Percentiles rank a stretch among this genome's conserved stretches.
Conservation (phyloP, 23 tunicate species). For the Pegea sp. region DNA sequence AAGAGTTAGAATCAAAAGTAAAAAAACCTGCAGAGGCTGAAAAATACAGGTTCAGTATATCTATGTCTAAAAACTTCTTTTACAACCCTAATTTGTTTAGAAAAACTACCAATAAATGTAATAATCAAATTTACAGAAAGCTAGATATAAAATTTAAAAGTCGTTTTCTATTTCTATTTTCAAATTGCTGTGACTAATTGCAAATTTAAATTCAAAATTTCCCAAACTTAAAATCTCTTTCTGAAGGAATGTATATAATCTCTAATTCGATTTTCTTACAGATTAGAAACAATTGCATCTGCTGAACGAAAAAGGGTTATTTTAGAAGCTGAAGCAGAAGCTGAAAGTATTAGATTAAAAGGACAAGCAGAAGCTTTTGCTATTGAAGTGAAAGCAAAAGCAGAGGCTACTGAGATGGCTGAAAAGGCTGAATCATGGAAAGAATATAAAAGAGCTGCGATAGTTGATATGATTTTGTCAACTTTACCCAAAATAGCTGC, state of each 20-base stretch:
- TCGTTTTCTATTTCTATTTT: too few species aligned
- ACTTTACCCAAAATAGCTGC: constrained; percentile 90
- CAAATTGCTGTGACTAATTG: too few species aligned
- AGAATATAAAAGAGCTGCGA: constrained; percentile 91
- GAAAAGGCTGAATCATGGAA: constrained; percentile 98
- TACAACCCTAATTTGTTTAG: too few species aligned
- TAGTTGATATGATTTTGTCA: constrained; percentile 89
- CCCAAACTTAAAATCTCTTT: too few species aligned
- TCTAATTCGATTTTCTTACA: too few species aligned
- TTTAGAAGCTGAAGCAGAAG: constrained; percentile 90
- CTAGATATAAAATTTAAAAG: too few species aligned
- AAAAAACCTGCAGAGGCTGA: constrained; percentile 99
- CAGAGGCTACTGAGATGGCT: constrained; percentile 92
- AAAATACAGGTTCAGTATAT: constrained; percentile 40
- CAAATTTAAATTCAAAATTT: too few species aligned
- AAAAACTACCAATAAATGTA: too few species aligned
- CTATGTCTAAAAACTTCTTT: too few species aligned
- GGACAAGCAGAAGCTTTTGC: constrained; percentile 95
- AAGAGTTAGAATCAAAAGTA: constrained; percentile 91
- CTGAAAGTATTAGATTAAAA: constrained; percentile 64
- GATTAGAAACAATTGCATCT: constrained; percentile 65
- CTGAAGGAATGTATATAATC: too few species aligned
- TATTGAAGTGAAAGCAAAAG: constrained; percentile 77
- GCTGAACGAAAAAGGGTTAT: constrained; percentile 67
- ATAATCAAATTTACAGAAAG: too few species aligned